These are phyloP conservation scores for Drosophila rufa DNA, from an alignment of 1,140 invertebrate genomes.

Conservation along the genomic window DNA sequence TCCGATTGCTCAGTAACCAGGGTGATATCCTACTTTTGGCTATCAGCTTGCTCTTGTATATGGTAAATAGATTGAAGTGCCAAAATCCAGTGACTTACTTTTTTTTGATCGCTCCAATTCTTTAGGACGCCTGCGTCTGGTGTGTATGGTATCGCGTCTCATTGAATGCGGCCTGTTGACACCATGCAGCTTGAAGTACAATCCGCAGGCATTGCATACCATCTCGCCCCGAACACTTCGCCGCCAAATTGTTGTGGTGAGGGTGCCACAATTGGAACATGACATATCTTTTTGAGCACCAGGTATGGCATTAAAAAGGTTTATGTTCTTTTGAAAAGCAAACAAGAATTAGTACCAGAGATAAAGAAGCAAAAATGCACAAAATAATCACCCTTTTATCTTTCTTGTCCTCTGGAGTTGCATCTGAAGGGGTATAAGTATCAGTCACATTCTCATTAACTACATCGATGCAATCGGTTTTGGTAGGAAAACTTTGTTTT, in stretches of 20 bases:
- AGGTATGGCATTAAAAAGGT: conserved; percentile 54
- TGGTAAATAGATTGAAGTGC: background rate
- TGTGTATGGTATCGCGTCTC: conserved; percentile 98
- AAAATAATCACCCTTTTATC: conserved; percentile 62
- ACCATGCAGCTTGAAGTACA: conserved; percentile 97
- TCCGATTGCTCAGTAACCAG: no score
- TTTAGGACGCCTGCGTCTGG: conserved; percentile 95
- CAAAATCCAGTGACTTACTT: conserved; percentile 59
- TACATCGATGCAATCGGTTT: conserved; percentile 68
- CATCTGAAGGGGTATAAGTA: conserved; percentile 50
- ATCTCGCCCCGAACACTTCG: conserved; percentile 95
- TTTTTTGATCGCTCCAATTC: conserved; percentile 87
- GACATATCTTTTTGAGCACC: conserved; percentile 88
- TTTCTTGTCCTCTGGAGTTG: conserved; percentile 59
- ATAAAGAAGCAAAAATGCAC: background rate
- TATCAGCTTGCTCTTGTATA: no score
- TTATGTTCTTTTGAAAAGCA: conserved; percentile 37
- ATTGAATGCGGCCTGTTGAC: conserved; percentile 96
- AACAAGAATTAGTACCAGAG: background rate
- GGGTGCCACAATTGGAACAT: conserved; percentile 94
- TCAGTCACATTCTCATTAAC: conserved; percentile 55
- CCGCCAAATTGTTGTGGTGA: conserved; percentile 96
- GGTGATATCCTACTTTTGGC: conserved; percentile 87
- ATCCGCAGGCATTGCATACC: conserved; percentile 97
- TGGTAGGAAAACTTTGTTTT: conserved; percentile 84